Conservation (phyloP, 2,797 vertebrate genomes). For the Geotrypetes seraphini region DNA sequence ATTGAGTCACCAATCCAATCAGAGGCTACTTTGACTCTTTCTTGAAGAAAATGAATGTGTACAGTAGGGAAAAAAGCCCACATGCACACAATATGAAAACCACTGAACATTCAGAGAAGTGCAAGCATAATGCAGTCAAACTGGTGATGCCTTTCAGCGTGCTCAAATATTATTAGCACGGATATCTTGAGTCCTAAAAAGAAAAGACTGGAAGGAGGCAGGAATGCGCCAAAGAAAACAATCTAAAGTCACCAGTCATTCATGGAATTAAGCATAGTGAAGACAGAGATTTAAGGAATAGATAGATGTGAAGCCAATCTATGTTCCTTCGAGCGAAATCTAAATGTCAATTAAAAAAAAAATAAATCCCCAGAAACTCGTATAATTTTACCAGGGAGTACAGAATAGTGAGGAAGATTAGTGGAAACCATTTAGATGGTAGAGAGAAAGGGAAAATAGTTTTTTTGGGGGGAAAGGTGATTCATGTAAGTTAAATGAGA, state of each 20-base stretch:
- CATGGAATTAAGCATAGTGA: slow-evolving; percentile 10
- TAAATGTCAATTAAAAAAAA: slow-evolving; percentile 16
- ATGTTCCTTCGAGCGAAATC: slow-evolving; percentile 13
- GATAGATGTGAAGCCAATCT: slow-evolving; percentile 8
- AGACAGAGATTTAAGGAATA: slow-evolving; percentile 21
- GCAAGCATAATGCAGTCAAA: not conserved
- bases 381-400: too few relatives aligned
- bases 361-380: slow-evolving; percentile 5
- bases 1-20: too few relatives aligned
- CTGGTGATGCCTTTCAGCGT: not conserved
- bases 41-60: too few relatives aligned
- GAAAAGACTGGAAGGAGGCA: slow-evolving; percentile 6
- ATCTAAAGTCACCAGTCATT: slow-evolving; percentile 4
- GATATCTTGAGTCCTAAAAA: slow-evolving; percentile 11
- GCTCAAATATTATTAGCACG: slow-evolving; percentile 23
- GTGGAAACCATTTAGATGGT: too few relatives aligned
- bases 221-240: slow-evolving; percentile 14
- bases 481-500: too few relatives aligned
- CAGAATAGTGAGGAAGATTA: too few relatives aligned
- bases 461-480: too few relatives aligned
- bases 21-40: too few relatives aligned
- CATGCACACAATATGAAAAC: slow-evolving; percentile 16
- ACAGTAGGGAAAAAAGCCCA: too few relatives aligned
- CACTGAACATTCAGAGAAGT: slow-evolving; percentile 7
- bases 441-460: too few relatives aligned